Evolutionary conservation across 2,888 invertebrate genomes (phyloP).

Genomic region (Lissocephala sabroskyi): DNA sequence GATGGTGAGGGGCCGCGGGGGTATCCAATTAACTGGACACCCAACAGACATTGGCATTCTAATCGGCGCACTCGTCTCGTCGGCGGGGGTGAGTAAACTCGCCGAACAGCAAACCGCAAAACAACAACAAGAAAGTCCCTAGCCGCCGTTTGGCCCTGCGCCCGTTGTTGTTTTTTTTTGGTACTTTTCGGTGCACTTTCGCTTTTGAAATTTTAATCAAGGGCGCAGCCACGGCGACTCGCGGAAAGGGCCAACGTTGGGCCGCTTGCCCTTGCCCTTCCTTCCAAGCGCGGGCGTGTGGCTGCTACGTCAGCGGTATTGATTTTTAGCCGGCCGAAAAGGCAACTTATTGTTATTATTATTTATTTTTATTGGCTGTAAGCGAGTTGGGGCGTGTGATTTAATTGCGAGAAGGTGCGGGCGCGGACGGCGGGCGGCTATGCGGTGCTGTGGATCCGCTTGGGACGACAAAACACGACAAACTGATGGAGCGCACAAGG

Average conservation of each 20-base stretch:
- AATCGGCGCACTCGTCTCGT: conserved; percentile 13
- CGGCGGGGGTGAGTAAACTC: background rate
- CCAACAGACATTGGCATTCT: conserved; percentile 55
- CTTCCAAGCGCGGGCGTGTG: background rate
- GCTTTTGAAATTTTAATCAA: conserved; percentile 26
- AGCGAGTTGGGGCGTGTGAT: background rate
- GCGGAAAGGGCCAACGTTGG: no score
- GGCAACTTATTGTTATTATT: conserved; percentile 13
- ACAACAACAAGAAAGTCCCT: conserved; percentile 4
- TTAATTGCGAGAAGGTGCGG: no score
- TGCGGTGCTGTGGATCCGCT: no score
- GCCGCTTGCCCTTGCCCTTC: background rate
- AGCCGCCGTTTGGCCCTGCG: background rate
- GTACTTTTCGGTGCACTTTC: conserved; percentile 9
- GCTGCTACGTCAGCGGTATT: background rate
- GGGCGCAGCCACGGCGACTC: conserved; percentile 15
- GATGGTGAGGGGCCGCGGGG: conserved; percentile 39
- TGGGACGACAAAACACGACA: no score
- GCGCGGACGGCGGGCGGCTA: no score
- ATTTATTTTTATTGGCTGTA: background rate
- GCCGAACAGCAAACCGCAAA: background rate
- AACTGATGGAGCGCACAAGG: no score
- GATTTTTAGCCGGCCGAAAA: no score
- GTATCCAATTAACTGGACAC: conserved; percentile 57
- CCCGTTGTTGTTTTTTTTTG: conserved; percentile 4